Percentiles rank a stretch among this genome's conserved stretches.
These are phyloP conservation scores for Drosophila takahashii DNA, from an alignment of 1,140 invertebrate genomes.

Conservation along the genomic window DNA sequence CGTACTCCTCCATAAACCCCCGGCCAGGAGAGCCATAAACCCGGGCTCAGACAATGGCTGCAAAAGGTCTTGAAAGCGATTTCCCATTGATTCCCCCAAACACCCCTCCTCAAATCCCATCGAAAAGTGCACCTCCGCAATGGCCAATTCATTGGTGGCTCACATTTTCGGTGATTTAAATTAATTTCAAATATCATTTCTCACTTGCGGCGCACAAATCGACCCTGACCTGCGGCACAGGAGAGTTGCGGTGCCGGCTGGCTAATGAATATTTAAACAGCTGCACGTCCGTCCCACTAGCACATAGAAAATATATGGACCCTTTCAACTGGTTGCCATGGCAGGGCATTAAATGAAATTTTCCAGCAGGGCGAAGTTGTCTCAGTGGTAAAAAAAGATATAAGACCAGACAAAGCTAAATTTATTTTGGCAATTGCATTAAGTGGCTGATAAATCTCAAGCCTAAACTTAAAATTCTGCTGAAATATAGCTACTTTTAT, in stretches of 20 bases:
- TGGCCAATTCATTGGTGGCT: conserved; percentile 53
- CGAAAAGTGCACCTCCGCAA: conserved; percentile 51
- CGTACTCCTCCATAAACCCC: conserved; percentile 40
- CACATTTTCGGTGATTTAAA: conserved; percentile 76
- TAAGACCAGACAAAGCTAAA: conserved; percentile 8
- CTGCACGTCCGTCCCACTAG: conserved; percentile 56
- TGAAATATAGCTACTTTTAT: too few species aligned
- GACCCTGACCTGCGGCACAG: conserved; percentile 47
- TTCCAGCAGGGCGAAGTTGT: conserved; percentile 31
- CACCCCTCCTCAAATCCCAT: not conserved
- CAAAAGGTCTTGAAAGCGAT: conserved; percentile 39
- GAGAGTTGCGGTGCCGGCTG: conserved; percentile 24
- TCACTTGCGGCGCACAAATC: conserved; percentile 47
- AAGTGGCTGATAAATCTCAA: conserved; percentile 7
- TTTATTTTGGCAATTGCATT: conserved; percentile 36
- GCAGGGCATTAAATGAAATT: conserved; percentile 65
- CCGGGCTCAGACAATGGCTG: conserved; percentile 46
- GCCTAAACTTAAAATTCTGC: not conserved
- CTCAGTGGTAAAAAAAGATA: not conserved
- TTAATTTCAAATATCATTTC: conserved; percentile 80
- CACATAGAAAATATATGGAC: conserved; percentile 23
- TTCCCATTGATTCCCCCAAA: conserved; percentile 16
- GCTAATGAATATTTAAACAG: conserved; percentile 80
- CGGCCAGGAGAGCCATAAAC: conserved; percentile 45
- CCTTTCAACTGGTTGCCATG: conserved; percentile 53